Base-by-base conservation (phyloP, 1,140 invertebrate species). In the Drosophila ambigua region DNA sequence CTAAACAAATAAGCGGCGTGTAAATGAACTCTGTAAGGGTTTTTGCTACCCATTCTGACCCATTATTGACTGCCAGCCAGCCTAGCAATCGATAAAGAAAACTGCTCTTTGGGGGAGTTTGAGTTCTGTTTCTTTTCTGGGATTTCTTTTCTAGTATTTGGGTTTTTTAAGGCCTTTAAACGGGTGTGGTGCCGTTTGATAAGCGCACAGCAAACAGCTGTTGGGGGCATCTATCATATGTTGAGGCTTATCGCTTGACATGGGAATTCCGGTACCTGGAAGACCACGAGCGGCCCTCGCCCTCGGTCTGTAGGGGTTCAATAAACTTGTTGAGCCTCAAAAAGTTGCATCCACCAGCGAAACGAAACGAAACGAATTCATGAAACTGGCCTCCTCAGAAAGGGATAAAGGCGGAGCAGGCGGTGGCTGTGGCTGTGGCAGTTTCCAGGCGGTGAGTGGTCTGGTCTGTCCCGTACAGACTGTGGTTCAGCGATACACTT, bases 401-500 rank as follows among this genome's bases (percentile, higher is more conserved):
- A 73, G 60, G 41, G 26, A 28, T 39, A n/a, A 50, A 68, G 13
- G 43, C 13, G 51, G 35, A 23, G 28, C 24, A 43, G 52, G 15
- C 54, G 8, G 48, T 39, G 35, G 35, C 35, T 5, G 20, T 26
- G 39, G 28, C 24, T 49, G 60, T 2, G 15, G 48, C 23, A 23
- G 20, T 35, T 39, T 62, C 31, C 13, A 45, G 53, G 50, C 57
- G 28, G 11, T 26, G 54, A 43, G 16, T 57, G 54, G 20, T 26
- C 53, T 44, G 35, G 13, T n/a, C 43, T 59, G 57, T 24, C 5
- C 24, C 16, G 39, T 44, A 24, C 55, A 59, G 67, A 35, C 74
- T 73, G 55, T 64, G 66, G 82, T 72, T 68, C 62, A 46, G 73
- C 76, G 83, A 88, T 88, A 77, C 79, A 88, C 83, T 88, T 88